A percentile compares a stretch with the other conserved stretches of the same genome.
Evolutionary conservation across 2,888 invertebrate species (phyloP).

Genomic region (Habroteleia sp.): DNA sequence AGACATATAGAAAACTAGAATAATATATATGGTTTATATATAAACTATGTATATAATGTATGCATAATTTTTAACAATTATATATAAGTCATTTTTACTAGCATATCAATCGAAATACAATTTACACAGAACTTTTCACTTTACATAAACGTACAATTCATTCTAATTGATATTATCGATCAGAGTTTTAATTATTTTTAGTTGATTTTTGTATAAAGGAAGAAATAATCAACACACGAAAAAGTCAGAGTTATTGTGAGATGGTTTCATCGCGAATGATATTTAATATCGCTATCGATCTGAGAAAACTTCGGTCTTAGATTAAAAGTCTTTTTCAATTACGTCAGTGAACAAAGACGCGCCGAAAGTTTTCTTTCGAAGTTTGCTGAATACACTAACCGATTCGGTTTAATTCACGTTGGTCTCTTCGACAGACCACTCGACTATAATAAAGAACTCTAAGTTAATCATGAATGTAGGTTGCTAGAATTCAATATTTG

Average conservation of each 20-base stretch:
- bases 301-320: slow-evolving; percentile 8
- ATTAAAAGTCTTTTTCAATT: slow-evolving; percentile 52
- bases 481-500: slow-evolving; percentile 50
- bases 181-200: no score
- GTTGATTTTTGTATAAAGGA: slow-evolving; percentile 7
- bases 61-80: no score
- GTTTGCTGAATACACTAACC: slow-evolving; percentile 51
- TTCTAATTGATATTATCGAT: no score
- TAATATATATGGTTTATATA: no score
- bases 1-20: no score
- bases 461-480: slow-evolving; percentile 51
- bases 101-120: no score
- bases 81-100: no score
- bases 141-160: no score
- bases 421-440: slow-evolving; percentile 53
- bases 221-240: background rate
- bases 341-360: slow-evolving; percentile 49
- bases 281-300: slow-evolving; percentile 31
- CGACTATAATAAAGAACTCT: slow-evolving; percentile 53
- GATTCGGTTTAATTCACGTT: slow-evolving; percentile 61
- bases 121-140: no score
- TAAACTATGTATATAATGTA: no score
- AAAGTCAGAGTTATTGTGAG: background rate
- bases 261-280: slow-evolving; percentile 7
- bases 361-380: slow-evolving; percentile 53